Base-by-base conservation (phyloP, 2,797 vertebrate species). In the Schizopygopsis pylzovi region DNA sequence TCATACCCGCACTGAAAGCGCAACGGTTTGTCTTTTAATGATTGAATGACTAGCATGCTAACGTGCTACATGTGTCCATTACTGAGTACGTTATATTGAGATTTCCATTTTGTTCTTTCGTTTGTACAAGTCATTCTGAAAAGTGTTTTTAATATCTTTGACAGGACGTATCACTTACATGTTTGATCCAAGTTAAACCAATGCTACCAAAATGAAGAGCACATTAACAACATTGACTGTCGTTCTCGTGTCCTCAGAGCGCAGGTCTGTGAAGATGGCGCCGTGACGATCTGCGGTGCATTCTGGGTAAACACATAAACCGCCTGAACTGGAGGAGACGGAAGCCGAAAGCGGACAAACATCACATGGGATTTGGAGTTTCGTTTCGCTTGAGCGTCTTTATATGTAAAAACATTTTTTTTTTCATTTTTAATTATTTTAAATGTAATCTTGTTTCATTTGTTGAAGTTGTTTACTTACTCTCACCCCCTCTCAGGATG, bases 251-350 rank as follows among this genome's bases (percentile, higher is more conserved):
- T 22, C n/a, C 52, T 49, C 68, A 86, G 37, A 70, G 81, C 85
- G 65, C 68, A 73, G 79, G 52, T 80, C 86, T 90, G 41, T 68
- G 54, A 90, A 90, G 85, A 90, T 90, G 89, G 89, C 89, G 89
- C 89, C 59, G 78, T 79, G 80, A 52, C 6, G 10, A 49, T 1
- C 47, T 1, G 81, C 78, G 13, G 68, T 72, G 89, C 81, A 88
- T 82, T 85, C 22, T 90, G 87, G 89, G 89, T 86, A 89, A 37
- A 82, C 67, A 25, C 0, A 43, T 7, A 8, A 70, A 28, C 80
- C 67, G 37, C 75, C 59, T 39, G 25, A 59, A 61, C n/a, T 45
- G 1, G 18, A 47, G 5, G 45, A 4, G 11, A 63, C 20, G 81
- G 70, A 63, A 49, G 39, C 81, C 9, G 45, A 20, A 72, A 1